Conservation (phyloP, 1,140 invertebrate genomes). For the Tyrophagus putrescentiae region DNA sequence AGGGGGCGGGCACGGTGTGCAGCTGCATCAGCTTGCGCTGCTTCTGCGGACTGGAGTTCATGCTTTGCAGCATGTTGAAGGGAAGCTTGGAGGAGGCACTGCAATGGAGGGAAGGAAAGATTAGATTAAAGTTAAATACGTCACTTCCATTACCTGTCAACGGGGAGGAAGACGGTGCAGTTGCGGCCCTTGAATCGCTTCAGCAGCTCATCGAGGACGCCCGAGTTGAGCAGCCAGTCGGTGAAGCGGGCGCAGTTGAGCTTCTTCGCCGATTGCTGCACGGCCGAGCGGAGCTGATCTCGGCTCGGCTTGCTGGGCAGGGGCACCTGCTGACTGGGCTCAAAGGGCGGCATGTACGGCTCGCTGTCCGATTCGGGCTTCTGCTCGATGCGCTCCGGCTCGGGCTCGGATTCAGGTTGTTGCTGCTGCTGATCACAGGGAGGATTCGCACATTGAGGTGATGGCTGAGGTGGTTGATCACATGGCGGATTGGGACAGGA, state of each 20-base stretch:
- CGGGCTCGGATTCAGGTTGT: too few species aligned
- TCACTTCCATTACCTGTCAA: not conserved
- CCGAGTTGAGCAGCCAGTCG: constrained; percentile 5
- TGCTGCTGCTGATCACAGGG: too few species aligned
- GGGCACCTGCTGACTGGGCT: not conserved
- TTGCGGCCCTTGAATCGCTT: not conserved
- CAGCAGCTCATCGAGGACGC: constrained; percentile 6
- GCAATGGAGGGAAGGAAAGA: not conserved
- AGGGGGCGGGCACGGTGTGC: constrained; percentile 3
- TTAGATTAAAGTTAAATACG: not conserved
- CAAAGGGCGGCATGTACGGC: constrained; percentile 1
- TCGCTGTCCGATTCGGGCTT: constrained; percentile 14
- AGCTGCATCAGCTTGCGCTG: not conserved
- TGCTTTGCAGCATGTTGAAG: not conserved
- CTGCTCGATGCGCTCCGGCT: constrained; percentile 5
- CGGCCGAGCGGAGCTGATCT: not conserved
- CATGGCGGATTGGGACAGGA: too few species aligned
- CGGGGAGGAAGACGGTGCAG: not conserved
- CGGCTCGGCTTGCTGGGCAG: not conserved
- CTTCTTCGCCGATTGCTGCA: not conserved
- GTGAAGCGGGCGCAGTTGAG: not conserved
- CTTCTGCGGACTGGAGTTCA: not conserved
- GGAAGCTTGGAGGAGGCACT: constrained; percentile 7
- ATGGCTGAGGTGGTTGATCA: too few species aligned
- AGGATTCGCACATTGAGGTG: too few species aligned